Base-by-base conservation (phyloP, 1,140 invertebrate species). In the Gryllus bimaculatus region DNA sequence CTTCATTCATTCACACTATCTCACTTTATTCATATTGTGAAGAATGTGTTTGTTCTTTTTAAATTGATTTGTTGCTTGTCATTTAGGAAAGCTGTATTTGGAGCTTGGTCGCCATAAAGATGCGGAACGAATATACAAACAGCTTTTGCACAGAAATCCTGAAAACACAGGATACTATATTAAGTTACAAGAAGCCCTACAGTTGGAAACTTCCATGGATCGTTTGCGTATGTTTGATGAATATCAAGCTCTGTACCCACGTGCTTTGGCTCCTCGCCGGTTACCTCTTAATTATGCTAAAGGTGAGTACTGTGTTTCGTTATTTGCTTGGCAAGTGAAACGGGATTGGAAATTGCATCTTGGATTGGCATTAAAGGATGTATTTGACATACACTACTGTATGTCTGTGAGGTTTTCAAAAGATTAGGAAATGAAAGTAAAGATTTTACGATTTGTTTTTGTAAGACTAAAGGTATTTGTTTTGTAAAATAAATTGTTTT, bases 151-250 rank as follows among this genome's bases (percentile, higher is more conserved):
- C 79, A 90, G 98, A 82, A 99, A 99, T 90, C 96, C 96, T 13
- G 98, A 99, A 87, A 98, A 99, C 87, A 92, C 93, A 80, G 88
- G 91, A 78, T 99, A 99, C 87, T 99, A 98, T 86, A 88, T 90
- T 82, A 94, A 93, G 86, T 88, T 98, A 83, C 93, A 97, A 85
- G 91, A 94, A 84, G 94, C 96, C 39, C 90, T 93, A 83, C 89
- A 92, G 85, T 88, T 95, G 79, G 87, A 85, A 83, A 89, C 88
- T 77, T 85, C 91, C 78, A 92, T 93, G 81, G 92, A 94, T 80
- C 93, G 92, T 83, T 89, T 97, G 82, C 87, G 91, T 82, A 91
- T 98, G 84, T 96, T 97, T 85, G 89, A 92, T 83, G 90, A 93
- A 84, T 93, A 92, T 82, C 84, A 92, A 83, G 88, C 92, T 84